Evolutionary conservation across 2,888 invertebrate genomes (phyloP), one percentile per base, ranked within the genome.

Genomic region (Gandaritis pyraliata): DNA sequence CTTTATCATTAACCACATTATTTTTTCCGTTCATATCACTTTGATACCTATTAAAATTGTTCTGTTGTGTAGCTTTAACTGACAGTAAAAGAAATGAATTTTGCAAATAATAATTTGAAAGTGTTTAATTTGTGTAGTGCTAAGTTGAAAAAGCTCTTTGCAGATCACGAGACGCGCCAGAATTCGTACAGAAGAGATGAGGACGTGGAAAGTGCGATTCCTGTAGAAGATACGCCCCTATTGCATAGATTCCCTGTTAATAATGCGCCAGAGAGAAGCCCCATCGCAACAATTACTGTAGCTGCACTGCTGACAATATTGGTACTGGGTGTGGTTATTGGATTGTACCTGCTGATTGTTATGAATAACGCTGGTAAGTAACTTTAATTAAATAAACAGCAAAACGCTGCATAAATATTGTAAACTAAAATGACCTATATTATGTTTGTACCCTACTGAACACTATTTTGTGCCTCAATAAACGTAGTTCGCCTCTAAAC

Each of bases 161-260:
- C 75, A 88, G 88, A 88, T 62, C 88, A 87, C 69, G 88, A 88
- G 69, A 78, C 85, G 2, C 78, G 87, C 1, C 77, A 81, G 58
- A 83, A 78, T 68, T 74, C 81, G 0, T 64, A 76, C 59, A 72
- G 75, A 29, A 68, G 53, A 2, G 80, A 79, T 4, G 72, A 72
- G 1, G 52, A 48, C 15, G 71, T 62, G 0, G 48, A 58, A 15
- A 33, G 10, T 33, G 39, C 13, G 6, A 54, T 30, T 1, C 29
- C 72, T 1, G 48, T 69, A 0, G 89, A 88, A 58, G 74, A 71
- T 12, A 87, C 88, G 0, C 87, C 88, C 0, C 74, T 89, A 23
- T 61, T 88, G 16, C 69, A 73, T 6, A 72, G 81, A 6, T 86
- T 84, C 30, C 83, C 84, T 0, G 67, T 61, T 0, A 41, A 33